Base-by-base conservation (phyloP, 2,888 invertebrate species). In the Leucophenga maculata region DNA sequence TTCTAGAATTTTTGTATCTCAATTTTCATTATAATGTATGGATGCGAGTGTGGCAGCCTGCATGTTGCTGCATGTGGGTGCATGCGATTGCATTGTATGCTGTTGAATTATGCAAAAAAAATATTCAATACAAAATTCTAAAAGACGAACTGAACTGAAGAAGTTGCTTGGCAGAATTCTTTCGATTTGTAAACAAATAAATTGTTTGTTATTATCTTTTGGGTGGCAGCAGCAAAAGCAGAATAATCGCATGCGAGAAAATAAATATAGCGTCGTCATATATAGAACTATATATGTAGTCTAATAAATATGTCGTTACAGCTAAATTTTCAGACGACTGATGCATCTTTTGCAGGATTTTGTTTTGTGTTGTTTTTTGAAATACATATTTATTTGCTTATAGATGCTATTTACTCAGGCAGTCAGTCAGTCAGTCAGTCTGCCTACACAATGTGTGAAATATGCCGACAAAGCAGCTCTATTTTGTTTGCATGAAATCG, bases 161-260 rank as follows among this genome's bases (percentile, higher is more conserved):
- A 46, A 46, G 62, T 48, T 20, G 46, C 22, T 9, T 6, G 39
- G n/a, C 3, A 60, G 18, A 39, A 18, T 48, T 64, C 22, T 64
- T 59, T 13, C 62, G 62, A 44, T 20, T 46, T 22, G 62, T 46
- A 75, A 80, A 82, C 80, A 80, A 82, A 80, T 82, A 82, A 80
- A 82, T 80, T 82, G 80, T 82, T 80, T 80, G 80, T 80, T 80
- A 78, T 79, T 82, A 79, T 78, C 82, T 76, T 72, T 39, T 80
- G 80, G 80, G 80, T 80, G 80, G 80, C 80, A 75, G 62, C 62
- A 20, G n/a, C 44, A 55, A 31, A 18, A 46, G 32, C 31, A 60
- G 39, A 32, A 18, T 14, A 32, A 64, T 50, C 50, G 31, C 59
- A 59, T 22, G 59, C 59, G 59, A 22, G 59, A 59, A 32, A 26